Evolutionary conservation across 37 sponge, comb jelly and placozoan genomes (phyloP), one percentile per base, ranked within the genome.

Genomic region (Aphrocallistes beatrix): DNA sequence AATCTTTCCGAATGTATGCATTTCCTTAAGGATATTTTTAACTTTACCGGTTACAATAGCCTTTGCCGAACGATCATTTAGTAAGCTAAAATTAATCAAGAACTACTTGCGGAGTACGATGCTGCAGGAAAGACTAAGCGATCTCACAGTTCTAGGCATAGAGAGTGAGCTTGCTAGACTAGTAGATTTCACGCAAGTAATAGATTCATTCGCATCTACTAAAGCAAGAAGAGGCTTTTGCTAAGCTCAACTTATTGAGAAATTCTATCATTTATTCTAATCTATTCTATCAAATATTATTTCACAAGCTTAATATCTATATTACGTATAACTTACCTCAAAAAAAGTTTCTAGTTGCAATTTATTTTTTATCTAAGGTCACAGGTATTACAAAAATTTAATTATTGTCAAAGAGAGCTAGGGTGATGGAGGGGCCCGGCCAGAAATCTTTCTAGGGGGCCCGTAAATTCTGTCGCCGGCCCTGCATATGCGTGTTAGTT

Each of bases 391-490:
- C 21, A 60, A 21, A 60, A 60, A n/a, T 19, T 60, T 6, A 60
- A 60, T 60, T 13, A 3, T 60, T 3, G 75, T 60, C 75, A 13
- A 28, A 60, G n/a, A n/a, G n/a, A n/a, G n/a, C n/a, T n/a, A n/a
- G n/a, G 75, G 75, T 19, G 8, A 13, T 60, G 75, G 75, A 60
- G 75, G 75, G 34, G 75, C 75, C 75, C 75, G 75, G 75, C 32
- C 75, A 60, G 75, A 60, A 60, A 60, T 13, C 25, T 60, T 60
- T 8, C 75, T 30, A 60, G 75, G 75, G 34, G 75, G 17, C 75
- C 75, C 75, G 21, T 60, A 60, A n/a, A 60, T 60, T 60, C 75
- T 60, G 75, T 60, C 75, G 75, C 75, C n/a, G n/a, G n/a, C n/a
- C n/a, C n/a, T n/a, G n/a, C n/a, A n/a, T n/a, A n/a, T n/a, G n/a